Base-by-base conservation (phyloP, 2,797 vertebrate genomes). In the Pipistrellus pipistrellus region DNA sequence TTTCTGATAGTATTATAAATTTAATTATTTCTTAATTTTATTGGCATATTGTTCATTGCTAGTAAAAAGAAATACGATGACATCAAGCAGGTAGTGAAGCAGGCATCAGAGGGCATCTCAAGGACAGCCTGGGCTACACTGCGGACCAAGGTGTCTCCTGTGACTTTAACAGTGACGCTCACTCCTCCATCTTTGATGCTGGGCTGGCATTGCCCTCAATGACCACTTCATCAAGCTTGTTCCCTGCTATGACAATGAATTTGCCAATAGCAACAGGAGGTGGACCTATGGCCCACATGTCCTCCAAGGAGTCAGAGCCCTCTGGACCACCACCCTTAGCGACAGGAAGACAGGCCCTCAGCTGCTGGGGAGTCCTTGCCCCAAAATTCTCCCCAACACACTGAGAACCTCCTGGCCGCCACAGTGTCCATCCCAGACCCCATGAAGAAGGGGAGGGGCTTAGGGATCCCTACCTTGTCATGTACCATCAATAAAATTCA, bases 1-100 rank as follows among this genome's bases (percentile, higher is more conserved):
- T 85, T 81, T 90, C 48, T 92, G 62, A 30, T 62, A 18, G 3
- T 55, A 51, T 83, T 59, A 85, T 46, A 78, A 85, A 44, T 62
- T 21, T 21, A 48, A 51, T 38, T 86, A 38, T 64, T 93, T 77
- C 51, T 80, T 57, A 77, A 82, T 77, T 90, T 94, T 62, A 62
- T 38, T 69, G 86, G 80, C 25, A 73, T 27, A 27, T 32, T 44
- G n/a, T 25, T 88, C 41, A 44, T 44, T 44, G 69, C 20, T 69
- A 88, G 12, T 72, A 6, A 82, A 76, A 72, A 90, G 73, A 85
- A 77, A 93, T 82, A 75, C 1, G 30, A 66, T 68, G 64, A 68
- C 64, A 68, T 32, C 64, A 32, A 68, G 64, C n/a, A 68, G n/a
- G n/a, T 20, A 20, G 17, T 68, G 64, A 68, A 68, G 64, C 64